A percentile compares a stretch with the other conserved stretches of the same genome.
These are phyloP conservation scores for Drepana arcuata DNA, from an alignment of 1,140 invertebrate species.

Conservation along the genomic window DNA sequence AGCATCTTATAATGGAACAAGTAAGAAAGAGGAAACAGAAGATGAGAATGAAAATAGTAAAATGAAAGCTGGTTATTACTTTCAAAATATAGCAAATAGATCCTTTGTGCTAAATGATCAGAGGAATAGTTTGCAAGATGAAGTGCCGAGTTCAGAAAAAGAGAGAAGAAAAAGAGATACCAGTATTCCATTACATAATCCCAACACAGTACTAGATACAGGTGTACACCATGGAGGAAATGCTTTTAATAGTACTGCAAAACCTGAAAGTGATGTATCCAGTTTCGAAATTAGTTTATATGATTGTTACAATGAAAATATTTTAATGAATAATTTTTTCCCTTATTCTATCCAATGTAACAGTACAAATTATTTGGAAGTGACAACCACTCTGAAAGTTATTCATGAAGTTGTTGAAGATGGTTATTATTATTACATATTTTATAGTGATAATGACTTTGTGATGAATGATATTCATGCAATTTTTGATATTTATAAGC, in stretches of 20 bases:
- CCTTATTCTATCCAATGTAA: constrained; percentile 77
- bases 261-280: constrained; percentile 76
- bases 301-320: constrained; percentile 81
- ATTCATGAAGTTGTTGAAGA: constrained; percentile 79
- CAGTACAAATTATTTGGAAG: constrained; percentile 78
- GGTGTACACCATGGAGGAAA: constrained; percentile 84
- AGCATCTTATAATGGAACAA: too few relatives aligned
- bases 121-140: too few relatives aligned
- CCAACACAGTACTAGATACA: constrained; percentile 77
- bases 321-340: constrained; percentile 79
- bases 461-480: constrained; percentile 85
- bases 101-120: not conserved
- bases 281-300: constrained; percentile 85
- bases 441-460: constrained; percentile 88
- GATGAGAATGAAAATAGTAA: not conserved
- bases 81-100: not conserved
- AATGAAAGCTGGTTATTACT: not conserved
- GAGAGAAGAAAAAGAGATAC: constrained; percentile 32
- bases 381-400: constrained; percentile 74
- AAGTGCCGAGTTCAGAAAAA: constrained; percentile 3
- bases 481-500: constrained; percentile 87
- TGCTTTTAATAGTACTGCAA: constrained; percentile 73
- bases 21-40: constrained; percentile 48
- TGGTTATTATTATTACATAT: constrained; percentile 90
- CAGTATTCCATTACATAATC: constrained; percentile 54